phyloP scores from a whole-genome alignment of 2,797 vertebrate genomes.

The Paramormyrops hopkinsi region DNA sequence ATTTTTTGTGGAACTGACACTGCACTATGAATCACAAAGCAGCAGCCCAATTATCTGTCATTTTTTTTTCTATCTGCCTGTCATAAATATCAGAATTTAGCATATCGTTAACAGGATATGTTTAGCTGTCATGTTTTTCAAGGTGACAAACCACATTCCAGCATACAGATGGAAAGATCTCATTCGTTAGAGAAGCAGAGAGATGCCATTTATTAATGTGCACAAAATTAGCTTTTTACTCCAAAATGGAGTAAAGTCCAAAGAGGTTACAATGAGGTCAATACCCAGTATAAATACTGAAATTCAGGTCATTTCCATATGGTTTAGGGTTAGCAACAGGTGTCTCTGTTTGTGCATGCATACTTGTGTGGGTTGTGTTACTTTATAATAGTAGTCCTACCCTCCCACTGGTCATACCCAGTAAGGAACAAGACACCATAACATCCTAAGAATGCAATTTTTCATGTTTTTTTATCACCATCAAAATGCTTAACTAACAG shows the following conservation, averaged over 20 bases:
- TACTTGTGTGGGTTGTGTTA: neutral
- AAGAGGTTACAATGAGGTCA: neutral
- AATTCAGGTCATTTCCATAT: neutral
- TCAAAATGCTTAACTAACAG: neutral
- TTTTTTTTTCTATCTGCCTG: neutral
- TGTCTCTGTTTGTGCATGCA: neutral
- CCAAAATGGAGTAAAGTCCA: neutral
- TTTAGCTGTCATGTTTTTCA: neutral
- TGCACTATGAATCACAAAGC: neutral
- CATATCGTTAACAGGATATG: neutral
- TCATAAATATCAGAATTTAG: neutral
- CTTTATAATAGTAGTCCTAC: neutral
- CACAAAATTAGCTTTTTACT: neutral
- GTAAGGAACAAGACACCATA: neutral
- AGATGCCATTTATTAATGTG: neutral
- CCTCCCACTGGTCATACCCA: neutral
- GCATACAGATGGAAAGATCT: neutral
- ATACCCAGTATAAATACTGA: neutral
- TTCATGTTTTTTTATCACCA: neutral
- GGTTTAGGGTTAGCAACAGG: neutral
- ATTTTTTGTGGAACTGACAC: neutral
- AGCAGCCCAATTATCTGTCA: neutral
- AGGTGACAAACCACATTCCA: neutral
- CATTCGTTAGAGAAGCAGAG: neutral
- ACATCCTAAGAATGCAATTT: neutral